Base-by-base conservation (phyloP, 2,113 vertebrate genomes). In the Syngnathus floridae region DNA sequence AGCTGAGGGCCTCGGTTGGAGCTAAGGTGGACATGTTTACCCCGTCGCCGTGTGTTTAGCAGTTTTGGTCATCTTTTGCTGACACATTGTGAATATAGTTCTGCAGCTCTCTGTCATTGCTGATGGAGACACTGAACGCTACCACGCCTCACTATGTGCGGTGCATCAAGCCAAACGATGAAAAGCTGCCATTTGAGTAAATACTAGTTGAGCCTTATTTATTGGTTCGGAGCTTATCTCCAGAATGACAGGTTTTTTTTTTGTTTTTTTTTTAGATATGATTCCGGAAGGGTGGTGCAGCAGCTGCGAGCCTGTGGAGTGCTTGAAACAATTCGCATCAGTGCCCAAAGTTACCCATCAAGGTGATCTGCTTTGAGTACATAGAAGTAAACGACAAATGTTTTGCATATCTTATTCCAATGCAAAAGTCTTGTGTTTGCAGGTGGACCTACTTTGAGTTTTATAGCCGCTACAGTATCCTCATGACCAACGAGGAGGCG, bases 371-470 rank as follows among this genome's bases (percentile, higher is more conserved):
- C 40, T 43, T 2, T 45, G 40, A n/a, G 1, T 9, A 19, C 1
- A 5, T 13, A 40, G 13, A 5, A 7, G n/a, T 10, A n/a, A 4
- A 22, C 0, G 2, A 35, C 37, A 11, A 14, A 38, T 17, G 52
- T 48, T 36, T 10, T 10, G 19, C 22, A 36, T 22, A 16, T 22
- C 11, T 26, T 7, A 59, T 19, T 17, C 38, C 5, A 12, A 19
- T 16, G 0, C 4, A 58, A 2, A 7, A 65, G 9, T 0, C 46
- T 80, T 78, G 73, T 79, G 0, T 79, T 78, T 76, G 2, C 81
- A 99, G 97, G 70, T 99, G 97, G 97, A 98, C 94, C 0, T 98
- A 99, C 66, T 91, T 93, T 7, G 97, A 99, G 89, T 99, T 99
- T 87, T 98, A 94, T 84, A 94, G 95, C 66, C 93, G 97, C 40